phyloP scores from a whole-genome alignment of 2,113 vertebrate species.

The Butastur rufipennis region DNA sequence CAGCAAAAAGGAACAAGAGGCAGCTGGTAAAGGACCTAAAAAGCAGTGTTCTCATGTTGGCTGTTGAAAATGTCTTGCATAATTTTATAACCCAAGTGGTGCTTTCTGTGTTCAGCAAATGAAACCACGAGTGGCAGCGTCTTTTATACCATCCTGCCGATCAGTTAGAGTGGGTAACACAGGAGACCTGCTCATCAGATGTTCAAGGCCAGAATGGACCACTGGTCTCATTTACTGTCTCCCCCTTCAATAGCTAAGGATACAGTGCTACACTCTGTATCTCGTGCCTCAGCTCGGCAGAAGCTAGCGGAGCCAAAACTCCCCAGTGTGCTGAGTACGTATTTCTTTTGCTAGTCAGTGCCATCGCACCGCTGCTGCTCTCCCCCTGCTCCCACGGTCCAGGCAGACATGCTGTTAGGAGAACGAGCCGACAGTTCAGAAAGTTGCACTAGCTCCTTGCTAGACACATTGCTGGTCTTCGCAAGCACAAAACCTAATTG shows the following conservation, averaged over 20 bases:
- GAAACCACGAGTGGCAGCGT: neutral
- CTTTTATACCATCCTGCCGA: neutral
- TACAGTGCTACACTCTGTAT: accelerated
- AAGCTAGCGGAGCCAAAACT: neutral
- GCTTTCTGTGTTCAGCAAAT: neutral
- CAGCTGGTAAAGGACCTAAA: neutral
- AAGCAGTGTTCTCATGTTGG: accelerated
- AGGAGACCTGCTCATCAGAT: neutral
- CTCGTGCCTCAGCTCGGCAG: neutral
- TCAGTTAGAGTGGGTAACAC: neutral
- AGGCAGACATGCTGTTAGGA: neutral
- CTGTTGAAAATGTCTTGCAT: neutral
- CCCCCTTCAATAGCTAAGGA: neutral
- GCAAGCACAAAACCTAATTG: neutral
- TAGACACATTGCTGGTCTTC: neutral
- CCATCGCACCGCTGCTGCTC: accelerated
- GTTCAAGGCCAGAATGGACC: neutral
- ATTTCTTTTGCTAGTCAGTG: neutral
- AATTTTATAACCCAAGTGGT: neutral
- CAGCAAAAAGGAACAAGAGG: neutral
- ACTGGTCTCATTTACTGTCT: neutral
- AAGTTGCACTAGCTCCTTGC: neutral
- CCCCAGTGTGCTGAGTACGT: accelerated
- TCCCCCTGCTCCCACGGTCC: neutral
- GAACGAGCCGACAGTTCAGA: neutral